Percentiles rank a stretch among this genome's conserved stretches.
Conservation (phyloP, 2,113 vertebrate genomes). For the Pachypanchax playfairii region DNA sequence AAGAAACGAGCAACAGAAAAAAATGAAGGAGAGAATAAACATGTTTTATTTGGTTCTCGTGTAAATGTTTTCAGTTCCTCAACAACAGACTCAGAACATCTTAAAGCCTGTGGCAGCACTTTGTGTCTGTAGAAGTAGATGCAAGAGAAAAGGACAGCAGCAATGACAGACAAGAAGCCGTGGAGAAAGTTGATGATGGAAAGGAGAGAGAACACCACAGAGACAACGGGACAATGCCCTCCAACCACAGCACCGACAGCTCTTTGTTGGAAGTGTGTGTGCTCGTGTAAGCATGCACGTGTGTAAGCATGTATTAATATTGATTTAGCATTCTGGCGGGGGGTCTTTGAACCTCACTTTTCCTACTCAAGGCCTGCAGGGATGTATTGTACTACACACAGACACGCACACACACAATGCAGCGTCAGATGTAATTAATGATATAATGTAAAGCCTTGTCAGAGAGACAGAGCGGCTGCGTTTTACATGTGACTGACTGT, state of each 20-base stretch:
- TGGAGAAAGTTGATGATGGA: constrained; percentile 31
- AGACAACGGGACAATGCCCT: constrained; percentile 63
- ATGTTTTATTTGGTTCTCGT: too few species aligned
- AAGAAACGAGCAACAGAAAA: too few species aligned
- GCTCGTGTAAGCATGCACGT: constrained; percentile 27
- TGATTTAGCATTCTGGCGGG: constrained; percentile 71
- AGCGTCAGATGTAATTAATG: constrained; percentile 71
- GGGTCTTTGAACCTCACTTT: constrained; percentile 75
- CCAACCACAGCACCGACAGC: constrained; percentile 60
- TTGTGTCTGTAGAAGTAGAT: too few species aligned
- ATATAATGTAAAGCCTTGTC: constrained; percentile 57
- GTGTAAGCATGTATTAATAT: constrained; percentile 72
- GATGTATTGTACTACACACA: constrained; percentile 40
- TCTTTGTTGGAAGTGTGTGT: constrained; percentile 60
- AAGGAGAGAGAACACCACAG: constrained; percentile 45
- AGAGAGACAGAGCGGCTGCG: constrained; percentile 36
- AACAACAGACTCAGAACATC: too few species aligned
- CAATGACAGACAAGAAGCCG: too few species aligned
- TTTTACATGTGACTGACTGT: constrained; percentile 10
- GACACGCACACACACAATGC: constrained; percentile 44
- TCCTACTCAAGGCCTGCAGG: constrained; percentile 50
- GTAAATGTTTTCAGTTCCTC: too few species aligned
- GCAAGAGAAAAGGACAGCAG: too few species aligned
- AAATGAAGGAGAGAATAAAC: too few species aligned
- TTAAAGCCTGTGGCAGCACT: too few species aligned